Base-by-base conservation (phyloP, 2,888 invertebrate genomes). In the Trachelus iudaicus region DNA sequence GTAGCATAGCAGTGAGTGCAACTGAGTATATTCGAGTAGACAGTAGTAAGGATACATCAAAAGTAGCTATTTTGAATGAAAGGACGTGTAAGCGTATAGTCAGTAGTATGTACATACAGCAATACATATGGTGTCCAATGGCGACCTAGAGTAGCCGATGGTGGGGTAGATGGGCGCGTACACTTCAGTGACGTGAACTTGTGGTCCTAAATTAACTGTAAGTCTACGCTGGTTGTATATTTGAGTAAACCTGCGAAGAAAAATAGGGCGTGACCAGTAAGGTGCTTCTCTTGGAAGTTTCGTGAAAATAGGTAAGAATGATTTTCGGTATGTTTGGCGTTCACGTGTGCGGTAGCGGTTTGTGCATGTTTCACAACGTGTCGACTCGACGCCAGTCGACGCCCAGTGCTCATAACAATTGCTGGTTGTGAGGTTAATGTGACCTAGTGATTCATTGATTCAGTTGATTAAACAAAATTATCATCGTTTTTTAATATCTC, bases 381-480 rank as follows among this genome's bases (percentile, higher is more conserved):
- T 56, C 9, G 56, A 2, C 15, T 40, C 1, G 40, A 56, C 23
- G 56, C 23, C 9, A 23, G 37, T 30, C 78, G 79, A 85, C 86
- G 86, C 86, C 86, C 85, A 85, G 83, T 78, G 76, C 78, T 76
- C 75, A 74, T 71, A 78, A 83, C 73, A 79, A 81, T 80, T 82
- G 81, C 81, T 79, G 76, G 80, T 69, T 40, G 76, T 81, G 80
- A 78, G 77, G 79, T 81, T 79, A 71, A 31, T 23, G 23, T 56
- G 78, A 80, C 69, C 37, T 80, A 71, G 23, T 69, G 77, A 75
- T 76, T 34, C 33, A 34, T 69, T 15, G 12, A 34, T 75, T 73
- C 9, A 69, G 30, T 76, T 37, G 68, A 15, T 68, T 37, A 68
- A 77, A 69, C 73, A 56, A 9, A 76, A 78, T 75, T 81, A 68